Conservation (phyloP, 2,888 invertebrate genomes). For the Lysandra coridon region DNA sequence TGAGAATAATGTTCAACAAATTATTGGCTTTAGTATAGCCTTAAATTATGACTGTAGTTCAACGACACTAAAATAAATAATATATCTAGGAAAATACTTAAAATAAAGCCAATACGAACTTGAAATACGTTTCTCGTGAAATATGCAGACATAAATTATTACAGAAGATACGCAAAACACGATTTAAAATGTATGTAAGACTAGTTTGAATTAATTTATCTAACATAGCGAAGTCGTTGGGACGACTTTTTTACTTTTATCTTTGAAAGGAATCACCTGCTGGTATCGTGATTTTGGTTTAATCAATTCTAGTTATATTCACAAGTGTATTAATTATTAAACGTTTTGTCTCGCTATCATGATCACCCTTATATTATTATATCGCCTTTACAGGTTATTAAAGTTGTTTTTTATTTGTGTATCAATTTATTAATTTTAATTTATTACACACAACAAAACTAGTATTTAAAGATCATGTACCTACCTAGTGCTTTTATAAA, state of each 20-base stretch:
- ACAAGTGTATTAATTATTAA: not conserved
- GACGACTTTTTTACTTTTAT: constrained; percentile 5
- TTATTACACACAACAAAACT: no score
- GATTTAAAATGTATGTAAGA: constrained; percentile 25
- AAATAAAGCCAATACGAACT: not conserved
- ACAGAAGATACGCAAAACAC: constrained; percentile 11
- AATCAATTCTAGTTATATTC: constrained; percentile 13
- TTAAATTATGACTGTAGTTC: not conserved
- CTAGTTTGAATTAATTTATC: constrained; percentile 28
- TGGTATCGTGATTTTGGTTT: not conserved
- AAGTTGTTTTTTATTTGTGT: no score
- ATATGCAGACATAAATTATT: constrained; percentile 24
- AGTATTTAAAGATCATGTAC: not conserved
- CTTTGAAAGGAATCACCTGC: not conserved
- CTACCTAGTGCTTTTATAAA: no score
- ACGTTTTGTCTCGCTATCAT: no score
- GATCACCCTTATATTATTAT: no score
- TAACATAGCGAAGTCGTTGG: constrained; percentile 6
- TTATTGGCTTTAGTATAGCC: not conserved
- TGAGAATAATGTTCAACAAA: not conserved
- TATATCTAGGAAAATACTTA: not conserved
- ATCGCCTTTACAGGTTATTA: no score
- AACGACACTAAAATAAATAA: constrained; percentile 8
- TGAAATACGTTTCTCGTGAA: constrained; percentile 3
- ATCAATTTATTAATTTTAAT: no score